phyloP scores from a whole-genome alignment of 2,113 vertebrate genomes.

The Chaenocephalus aceratus region DNA sequence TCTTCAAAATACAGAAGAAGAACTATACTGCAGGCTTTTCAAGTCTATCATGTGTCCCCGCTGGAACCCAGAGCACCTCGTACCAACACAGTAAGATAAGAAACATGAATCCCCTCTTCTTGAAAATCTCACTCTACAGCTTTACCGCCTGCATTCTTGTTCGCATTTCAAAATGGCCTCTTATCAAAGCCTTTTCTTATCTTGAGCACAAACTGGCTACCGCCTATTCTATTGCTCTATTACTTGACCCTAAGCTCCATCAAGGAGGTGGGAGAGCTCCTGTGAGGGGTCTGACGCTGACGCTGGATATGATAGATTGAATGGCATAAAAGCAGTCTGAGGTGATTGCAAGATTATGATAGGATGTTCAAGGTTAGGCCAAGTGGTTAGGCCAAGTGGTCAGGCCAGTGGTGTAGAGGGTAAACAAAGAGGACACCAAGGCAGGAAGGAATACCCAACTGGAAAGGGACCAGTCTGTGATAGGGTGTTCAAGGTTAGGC shows the following conservation, averaged over 20 bases:
- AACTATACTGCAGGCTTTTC: conserved; percentile 18
- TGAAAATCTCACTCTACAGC: conserved; percentile 32
- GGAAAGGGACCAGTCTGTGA: background rate
- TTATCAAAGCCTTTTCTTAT: conserved; percentile 49
- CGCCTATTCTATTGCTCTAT: background rate
- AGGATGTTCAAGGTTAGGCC: conserved; percentile 7
- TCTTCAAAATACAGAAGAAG: conserved; percentile 13
- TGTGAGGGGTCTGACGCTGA: conserved; percentile 15
- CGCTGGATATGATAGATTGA: background rate
- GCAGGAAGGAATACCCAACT: background rate
- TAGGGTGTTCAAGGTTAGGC: conserved; percentile 5
- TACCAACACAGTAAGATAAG: background rate
- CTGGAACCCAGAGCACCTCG: background rate
- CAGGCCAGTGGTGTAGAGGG: background rate
- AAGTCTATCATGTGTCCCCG: conserved; percentile 35
- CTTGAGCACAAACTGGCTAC: conserved; percentile 17
- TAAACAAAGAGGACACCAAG: background rate
- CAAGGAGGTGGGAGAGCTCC: conserved; percentile 17
- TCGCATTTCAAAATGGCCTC: conserved; percentile 28
- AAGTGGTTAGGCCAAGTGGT: background rate
- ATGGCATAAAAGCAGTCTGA: background rate
- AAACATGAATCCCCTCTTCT: conserved; percentile 17
- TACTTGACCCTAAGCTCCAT: conserved; percentile 33
- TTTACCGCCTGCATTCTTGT: conserved; percentile 8
- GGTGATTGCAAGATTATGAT: conserved; percentile 18